phyloP scores from a whole-genome alignment of 2,888 invertebrate genomes.

The Gymnocheta viridis region DNA sequence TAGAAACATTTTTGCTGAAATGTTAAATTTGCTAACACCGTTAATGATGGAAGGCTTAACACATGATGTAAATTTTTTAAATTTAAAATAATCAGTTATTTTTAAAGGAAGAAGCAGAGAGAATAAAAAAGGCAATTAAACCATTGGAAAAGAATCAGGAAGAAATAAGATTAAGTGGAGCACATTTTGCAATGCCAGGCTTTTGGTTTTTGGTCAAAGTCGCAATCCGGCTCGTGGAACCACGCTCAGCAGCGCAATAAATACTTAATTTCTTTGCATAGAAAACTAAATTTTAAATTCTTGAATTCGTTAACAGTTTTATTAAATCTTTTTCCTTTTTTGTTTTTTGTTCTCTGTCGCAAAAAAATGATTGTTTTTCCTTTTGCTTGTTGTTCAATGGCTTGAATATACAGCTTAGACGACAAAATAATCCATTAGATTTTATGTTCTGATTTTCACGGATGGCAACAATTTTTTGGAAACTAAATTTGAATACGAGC shows the following conservation, averaged over 20 bases:
- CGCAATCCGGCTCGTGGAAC: not conserved
- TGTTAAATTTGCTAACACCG: constrained; percentile 47
- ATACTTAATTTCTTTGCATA: not conserved
- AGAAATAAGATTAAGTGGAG: not conserved
- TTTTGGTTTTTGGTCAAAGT: too few relatives aligned
- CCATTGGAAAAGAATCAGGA: not conserved
- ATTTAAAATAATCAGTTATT: not conserved
- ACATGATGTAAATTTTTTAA: constrained; percentile 11
- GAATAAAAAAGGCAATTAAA: not conserved
- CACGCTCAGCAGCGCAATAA: not conserved
- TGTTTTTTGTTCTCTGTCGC: not conserved
- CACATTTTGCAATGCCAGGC: not conserved
- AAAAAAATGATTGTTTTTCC: not conserved
- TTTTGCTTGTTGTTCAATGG: constrained; percentile 53
- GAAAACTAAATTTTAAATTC: not conserved
- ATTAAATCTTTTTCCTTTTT: not conserved
- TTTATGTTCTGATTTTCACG: constrained; percentile 22
- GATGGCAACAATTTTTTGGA: constrained; percentile 36
- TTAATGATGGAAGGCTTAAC: constrained; percentile 11
- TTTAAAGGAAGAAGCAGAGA: not conserved
- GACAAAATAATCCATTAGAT: constrained; percentile 49
- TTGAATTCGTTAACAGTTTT: not conserved
- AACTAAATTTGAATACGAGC: constrained; percentile 1
- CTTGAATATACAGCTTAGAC: constrained; percentile 58
- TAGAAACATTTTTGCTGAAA: constrained; percentile 43